Percentiles rank a stretch among this genome's conserved stretches.
Conservation (phyloP, 2,888 invertebrate genomes). For the Ephialtes manifestator region DNA sequence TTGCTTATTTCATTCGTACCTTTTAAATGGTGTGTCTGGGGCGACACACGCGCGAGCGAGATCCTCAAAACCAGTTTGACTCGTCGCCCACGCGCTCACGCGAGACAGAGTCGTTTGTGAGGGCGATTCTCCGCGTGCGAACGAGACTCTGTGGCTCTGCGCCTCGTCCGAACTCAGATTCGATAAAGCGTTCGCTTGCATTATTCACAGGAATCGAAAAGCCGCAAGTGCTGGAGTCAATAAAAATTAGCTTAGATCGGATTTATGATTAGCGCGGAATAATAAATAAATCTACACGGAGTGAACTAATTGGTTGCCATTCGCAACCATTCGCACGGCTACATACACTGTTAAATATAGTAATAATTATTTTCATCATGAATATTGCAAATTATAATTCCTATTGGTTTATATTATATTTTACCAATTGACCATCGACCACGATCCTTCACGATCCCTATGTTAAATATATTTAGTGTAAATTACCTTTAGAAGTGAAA, state of each 20-base stretch:
- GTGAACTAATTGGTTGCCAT: too few relatives aligned
- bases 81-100: slow-evolving; percentile 74
- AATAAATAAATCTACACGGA: too few relatives aligned
- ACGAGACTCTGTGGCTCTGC: slow-evolving; percentile 36
- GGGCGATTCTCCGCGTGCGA: slow-evolving; percentile 31
- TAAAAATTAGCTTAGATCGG: neutral
- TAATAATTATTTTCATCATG: too few relatives aligned
- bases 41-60: slow-evolving; percentile 58
- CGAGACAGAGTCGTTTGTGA: slow-evolving; percentile 46
- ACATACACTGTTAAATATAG: too few relatives aligned
- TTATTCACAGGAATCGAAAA: slow-evolving; percentile 13
- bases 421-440: too few relatives aligned
- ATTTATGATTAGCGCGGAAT: neutral
- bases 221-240: neutral
- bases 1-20: slow-evolving; percentile 63
- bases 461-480: too few relatives aligned
- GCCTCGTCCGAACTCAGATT: slow-evolving; percentile 21
- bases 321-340: too few relatives aligned
- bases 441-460: too few relatives aligned
- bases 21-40: slow-evolving; percentile 58
- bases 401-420: too few relatives aligned
- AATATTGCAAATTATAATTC: too few relatives aligned
- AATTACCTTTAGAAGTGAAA: too few relatives aligned
- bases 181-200: neutral
- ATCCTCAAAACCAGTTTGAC: slow-evolving; percentile 74